Conservation (phyloP, 2,797 vertebrate genomes). For the Paramormyrops hopkinsi region DNA sequence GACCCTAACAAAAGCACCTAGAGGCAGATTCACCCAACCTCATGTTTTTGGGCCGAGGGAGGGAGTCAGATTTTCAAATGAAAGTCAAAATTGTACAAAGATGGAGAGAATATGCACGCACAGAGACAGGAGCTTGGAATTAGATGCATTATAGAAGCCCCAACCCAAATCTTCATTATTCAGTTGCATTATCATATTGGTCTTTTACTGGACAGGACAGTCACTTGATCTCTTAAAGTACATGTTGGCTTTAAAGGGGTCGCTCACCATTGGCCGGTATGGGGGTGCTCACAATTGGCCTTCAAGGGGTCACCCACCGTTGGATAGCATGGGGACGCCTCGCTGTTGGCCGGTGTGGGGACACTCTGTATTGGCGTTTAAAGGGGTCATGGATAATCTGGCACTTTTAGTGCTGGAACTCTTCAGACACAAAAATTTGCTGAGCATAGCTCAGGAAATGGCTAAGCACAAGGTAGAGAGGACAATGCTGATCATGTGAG, state of each 20-base stretch:
- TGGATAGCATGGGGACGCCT: neutral
- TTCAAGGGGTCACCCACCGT: neutral
- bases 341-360: neutral
- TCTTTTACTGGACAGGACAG: neutral
- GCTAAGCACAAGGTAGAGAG: neutral
- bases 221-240: neutral
- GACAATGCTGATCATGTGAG: slow-evolving; percentile 1
- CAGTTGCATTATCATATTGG: neutral
- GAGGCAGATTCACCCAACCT: neutral
- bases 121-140: neutral
- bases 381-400: neutral
- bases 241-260: neutral
- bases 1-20: neutral
- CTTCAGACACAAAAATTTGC: slow-evolving; percentile 5
- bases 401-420: neutral
- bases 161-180: neutral
- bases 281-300: neutral
- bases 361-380: neutral
- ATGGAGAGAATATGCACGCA: neutral
- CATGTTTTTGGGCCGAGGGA: neutral
- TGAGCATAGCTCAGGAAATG: slow-evolving; percentile 10
- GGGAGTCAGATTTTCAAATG: neutral
- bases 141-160: neutral
- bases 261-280: neutral
- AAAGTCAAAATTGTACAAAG: neutral